Evolutionary conservation across 2,888 invertebrate genomes (phyloP), one percentile per base, ranked within the genome.

Genomic region (Volucella inflata): DNA sequence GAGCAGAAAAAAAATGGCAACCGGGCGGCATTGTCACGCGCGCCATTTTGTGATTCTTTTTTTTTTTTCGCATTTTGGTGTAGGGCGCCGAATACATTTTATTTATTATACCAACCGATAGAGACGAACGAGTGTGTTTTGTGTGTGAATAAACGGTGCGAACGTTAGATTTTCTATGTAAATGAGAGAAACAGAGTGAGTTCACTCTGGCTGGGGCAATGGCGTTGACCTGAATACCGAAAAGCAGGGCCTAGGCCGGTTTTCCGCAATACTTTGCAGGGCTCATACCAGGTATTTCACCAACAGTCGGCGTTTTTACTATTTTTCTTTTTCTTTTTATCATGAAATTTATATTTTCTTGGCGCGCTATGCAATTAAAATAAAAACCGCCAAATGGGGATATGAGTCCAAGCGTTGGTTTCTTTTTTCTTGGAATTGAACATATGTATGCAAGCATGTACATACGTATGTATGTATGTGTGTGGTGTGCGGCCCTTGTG

Each of bases 11-110:
- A 84, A 76, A 75, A 84, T 84, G 71, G 84, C 75, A 79, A 71
- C 80, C 84, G 80, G 75, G 64, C 80, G 78, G 81, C 74, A 59
- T 76, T 65, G 46, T 38, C 51, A 60, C 51, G 51, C 85, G 84
- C 88, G 88, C 88, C 88, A 88, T 88, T 88, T 88, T 88, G 88
- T 88, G 77, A 62, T 50, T 46, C 11, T 62, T 64, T 38, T 53
- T 59, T 57, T 36, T 78, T 72, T 78, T 75, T 78, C 46, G 60
- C 72, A 68, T 57, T 53, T 36, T 6, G 4, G 4, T 30, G 30
- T 30, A 30, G 4, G 1, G 30, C 30, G 30, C 30, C 30, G 30
- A 30, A 30, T 30, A 30, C 30, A 30, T 30, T 0, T 30, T n/a
- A n/a, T 30, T 30, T 6, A 30, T 30, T 30, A 30, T 30, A 6